Conservation (phyloP, 2,113 vertebrate species). For the Hyperopisus bebe region DNA sequence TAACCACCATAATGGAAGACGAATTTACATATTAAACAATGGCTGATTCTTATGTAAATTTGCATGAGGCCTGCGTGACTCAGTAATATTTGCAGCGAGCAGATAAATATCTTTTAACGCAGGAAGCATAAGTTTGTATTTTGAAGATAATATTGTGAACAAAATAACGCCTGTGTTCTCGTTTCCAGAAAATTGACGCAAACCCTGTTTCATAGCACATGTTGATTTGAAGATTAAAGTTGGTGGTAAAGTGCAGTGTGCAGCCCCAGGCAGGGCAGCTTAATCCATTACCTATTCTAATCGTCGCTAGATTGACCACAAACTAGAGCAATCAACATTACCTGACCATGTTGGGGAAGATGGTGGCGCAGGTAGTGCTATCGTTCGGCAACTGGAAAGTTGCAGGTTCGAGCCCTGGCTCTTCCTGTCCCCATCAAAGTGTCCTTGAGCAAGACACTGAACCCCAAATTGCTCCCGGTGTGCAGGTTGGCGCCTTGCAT, state of each 20-base stretch:
- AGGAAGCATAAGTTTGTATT: constrained; percentile 7
- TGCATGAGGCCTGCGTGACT: background rate
- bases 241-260: background rate
- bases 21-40: constrained; percentile 37
- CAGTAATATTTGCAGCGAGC: constrained; percentile 23
- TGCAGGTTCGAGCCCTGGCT: no score
- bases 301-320: background rate
- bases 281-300: background rate
- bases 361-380: no score
- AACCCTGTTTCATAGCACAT: background rate
- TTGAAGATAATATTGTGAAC: background rate
- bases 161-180: background rate
- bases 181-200: background rate
- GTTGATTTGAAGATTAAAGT: background rate
- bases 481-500: no score
- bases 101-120: constrained; percentile 37
- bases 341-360: no score
- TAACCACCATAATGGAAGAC: constrained; percentile 32
- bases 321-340: background rate
- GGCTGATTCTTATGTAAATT: constrained; percentile 41
- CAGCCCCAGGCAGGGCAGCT: background rate
- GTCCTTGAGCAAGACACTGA: no score
- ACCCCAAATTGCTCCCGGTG: no score
- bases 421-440: no score
- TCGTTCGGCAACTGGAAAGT: no score